phyloP scores from a whole-genome alignment of 2,797 vertebrate species.

The Eulemur coronatus region DNA sequence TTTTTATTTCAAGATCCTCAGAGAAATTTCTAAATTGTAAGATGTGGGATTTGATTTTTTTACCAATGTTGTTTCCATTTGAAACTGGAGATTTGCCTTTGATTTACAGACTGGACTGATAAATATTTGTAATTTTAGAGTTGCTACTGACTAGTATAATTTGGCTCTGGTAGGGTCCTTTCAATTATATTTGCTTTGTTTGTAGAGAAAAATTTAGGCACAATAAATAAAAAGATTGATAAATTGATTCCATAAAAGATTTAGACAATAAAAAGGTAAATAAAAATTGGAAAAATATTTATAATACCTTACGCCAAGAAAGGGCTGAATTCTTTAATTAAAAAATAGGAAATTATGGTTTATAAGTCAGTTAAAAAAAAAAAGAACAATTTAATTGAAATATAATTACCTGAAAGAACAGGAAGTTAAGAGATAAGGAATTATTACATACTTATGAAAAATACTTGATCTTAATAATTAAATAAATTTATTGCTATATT shows the following conservation, averaged over 20 bases:
- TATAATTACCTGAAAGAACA: background rate
- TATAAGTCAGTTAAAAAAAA: background rate
- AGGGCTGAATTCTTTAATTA: background rate
- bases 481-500: background rate
- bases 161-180: background rate
- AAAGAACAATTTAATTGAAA: background rate
- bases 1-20: background rate
- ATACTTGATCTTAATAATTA: background rate
- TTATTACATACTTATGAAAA: background rate
- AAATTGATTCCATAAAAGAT: background rate
- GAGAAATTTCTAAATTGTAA: background rate
- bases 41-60: background rate
- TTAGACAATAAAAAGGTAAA: background rate
- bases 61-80: background rate
- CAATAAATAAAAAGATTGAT: background rate
- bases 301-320: background rate
- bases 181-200: background rate
- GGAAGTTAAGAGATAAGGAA: background rate
- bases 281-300: background rate
- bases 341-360: background rate
- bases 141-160: background rate
- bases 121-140: background rate
- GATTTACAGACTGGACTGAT: background rate
- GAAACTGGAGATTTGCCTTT: background rate
- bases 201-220: background rate